Evolutionary conservation across 2,888 invertebrate genomes (phyloP).

Genomic region (Catocala sponsa): DNA sequence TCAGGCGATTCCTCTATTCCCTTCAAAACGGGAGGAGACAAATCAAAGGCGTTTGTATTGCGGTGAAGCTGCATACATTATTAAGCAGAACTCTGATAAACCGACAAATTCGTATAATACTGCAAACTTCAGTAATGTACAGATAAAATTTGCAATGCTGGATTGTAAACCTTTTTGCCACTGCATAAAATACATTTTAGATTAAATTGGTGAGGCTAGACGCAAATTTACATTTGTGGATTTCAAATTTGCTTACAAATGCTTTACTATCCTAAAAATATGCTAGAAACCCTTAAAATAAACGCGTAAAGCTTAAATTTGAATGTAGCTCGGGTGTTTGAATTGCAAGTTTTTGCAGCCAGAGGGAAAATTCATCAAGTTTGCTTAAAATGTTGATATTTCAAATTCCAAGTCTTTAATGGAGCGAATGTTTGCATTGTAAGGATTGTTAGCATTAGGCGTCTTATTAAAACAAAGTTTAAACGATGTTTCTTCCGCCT

Average conservation of each 20-base stretch:
- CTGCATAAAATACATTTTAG: slow-evolving; percentile 16
- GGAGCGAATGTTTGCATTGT: slow-evolving; percentile 57
- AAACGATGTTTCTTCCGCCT: slow-evolving; percentile 44
- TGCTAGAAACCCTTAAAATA: slow-evolving; percentile 23
- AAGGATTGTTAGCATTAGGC: slow-evolving; percentile 50
- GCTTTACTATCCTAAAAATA: slow-evolving; percentile 31
- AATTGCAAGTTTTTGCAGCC: slow-evolving; percentile 15
- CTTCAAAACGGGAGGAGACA: slow-evolving; percentile 56
- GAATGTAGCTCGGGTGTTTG: slow-evolving; percentile 9
- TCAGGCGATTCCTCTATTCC: slow-evolving; percentile 37
- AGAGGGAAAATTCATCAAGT: slow-evolving; percentile 57
- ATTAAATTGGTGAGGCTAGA: background rate
- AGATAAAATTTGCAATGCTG: background rate
- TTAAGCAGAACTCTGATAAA: slow-evolving; percentile 65
- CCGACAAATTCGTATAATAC: slow-evolving; percentile 56
- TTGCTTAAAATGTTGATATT: slow-evolving; percentile 68
- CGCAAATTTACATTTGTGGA: slow-evolving; percentile 27
- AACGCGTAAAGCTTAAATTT: slow-evolving; percentile 35
- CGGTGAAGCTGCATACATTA: slow-evolving; percentile 71
- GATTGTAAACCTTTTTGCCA: slow-evolving; percentile 19
- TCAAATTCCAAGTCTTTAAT: slow-evolving; percentile 64
- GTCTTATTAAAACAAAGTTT: slow-evolving; percentile 51
- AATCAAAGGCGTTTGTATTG: slow-evolving; percentile 75
- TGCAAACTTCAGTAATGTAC: slow-evolving; percentile 21
- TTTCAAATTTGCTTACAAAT: slow-evolving; percentile 35